Evolutionary conservation across 2,797 vertebrate species (phyloP).

Genomic region (Enteromius argenteus): DNA sequence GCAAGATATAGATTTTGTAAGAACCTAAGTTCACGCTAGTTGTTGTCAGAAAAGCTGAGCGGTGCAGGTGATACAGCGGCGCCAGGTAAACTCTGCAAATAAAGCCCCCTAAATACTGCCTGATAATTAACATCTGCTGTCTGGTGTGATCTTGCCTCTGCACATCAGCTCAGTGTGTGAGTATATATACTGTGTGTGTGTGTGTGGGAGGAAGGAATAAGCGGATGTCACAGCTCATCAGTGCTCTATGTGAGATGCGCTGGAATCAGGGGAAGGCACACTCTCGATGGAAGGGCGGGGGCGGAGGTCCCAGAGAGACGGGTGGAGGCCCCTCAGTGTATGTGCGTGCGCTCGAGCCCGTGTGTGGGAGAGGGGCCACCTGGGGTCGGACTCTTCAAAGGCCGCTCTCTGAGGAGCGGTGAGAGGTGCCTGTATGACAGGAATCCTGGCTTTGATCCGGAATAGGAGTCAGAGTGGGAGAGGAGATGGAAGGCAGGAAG

Average conservation of each 20-base stretch:
- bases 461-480: slow-evolving; percentile 53
- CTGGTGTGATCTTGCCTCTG: slow-evolving; percentile 55
- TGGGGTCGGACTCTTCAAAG: slow-evolving; percentile 62
- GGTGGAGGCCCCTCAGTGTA: slow-evolving; percentile 49
- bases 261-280: slow-evolving; percentile 42
- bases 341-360: slow-evolving; percentile 13
- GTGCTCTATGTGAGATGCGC: slow-evolving; percentile 45
- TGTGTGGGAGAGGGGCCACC: slow-evolving; percentile 57
- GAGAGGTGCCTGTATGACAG: slow-evolving; percentile 59
- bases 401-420: slow-evolving; percentile 54
- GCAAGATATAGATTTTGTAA: background rate
- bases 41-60: background rate
- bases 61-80: slow-evolving; percentile 12
- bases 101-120: slow-evolving; percentile 48
- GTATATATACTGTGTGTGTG: slow-evolving; percentile 26
- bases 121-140: slow-evolving; percentile 61
- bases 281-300: slow-evolving; percentile 39
- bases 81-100: slow-evolving; percentile 34
- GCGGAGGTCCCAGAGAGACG: slow-evolving; percentile 46
- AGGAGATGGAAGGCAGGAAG: slow-evolving; percentile 45
- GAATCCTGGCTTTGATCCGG: slow-evolving; percentile 57
- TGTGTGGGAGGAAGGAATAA: slow-evolving; percentile 50
- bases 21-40: background rate
- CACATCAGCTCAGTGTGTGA: slow-evolving; percentile 42
- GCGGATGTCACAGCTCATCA: slow-evolving; percentile 58